These are phyloP conservation scores for Drosophila nr. perissopoda DNA, from an alignment of 2,888 invertebrate genomes.

Conservation along the genomic window DNA sequence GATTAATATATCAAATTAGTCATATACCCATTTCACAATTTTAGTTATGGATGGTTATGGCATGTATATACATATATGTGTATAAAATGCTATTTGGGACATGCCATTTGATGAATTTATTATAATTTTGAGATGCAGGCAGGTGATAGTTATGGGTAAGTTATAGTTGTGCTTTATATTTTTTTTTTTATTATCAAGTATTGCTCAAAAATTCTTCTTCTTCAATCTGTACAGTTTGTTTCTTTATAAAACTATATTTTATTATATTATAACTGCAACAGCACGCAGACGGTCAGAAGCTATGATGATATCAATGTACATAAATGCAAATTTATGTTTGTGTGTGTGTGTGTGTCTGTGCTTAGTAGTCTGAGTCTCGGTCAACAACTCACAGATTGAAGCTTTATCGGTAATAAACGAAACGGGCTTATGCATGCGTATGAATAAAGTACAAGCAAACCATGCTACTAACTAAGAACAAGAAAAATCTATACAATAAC, in stretches of 20 bases:
- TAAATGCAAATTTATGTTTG: constrained; percentile 2
- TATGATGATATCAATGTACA: constrained; percentile 13
- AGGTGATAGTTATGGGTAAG: background rate
- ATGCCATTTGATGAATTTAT: background rate
- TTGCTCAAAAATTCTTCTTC: background rate
- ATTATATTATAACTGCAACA: background rate
- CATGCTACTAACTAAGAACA: constrained; percentile 40
- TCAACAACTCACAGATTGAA: constrained; percentile 42
- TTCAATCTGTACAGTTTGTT: background rate
- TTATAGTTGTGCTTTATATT: background rate
- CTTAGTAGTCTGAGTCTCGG: constrained; percentile 14
- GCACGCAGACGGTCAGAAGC: constrained; percentile 13
- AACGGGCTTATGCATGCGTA: constrained; percentile 52
- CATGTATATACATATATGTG: background rate
- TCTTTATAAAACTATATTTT: background rate
- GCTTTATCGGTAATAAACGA: constrained; percentile 58
- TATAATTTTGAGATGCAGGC: background rate
- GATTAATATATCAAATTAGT: background rate
- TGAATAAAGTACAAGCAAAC: constrained; percentile 52
- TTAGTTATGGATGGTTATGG: background rate
- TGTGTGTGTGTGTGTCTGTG: constrained; percentile 7
- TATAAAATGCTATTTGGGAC: background rate
- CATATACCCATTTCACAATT: background rate
- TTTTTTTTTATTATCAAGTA: background rate
- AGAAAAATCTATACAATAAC: constrained; percentile 49